phyloP scores from a whole-genome alignment of 2,797 vertebrate species.

The Poeciliopsis presidionis region DNA sequence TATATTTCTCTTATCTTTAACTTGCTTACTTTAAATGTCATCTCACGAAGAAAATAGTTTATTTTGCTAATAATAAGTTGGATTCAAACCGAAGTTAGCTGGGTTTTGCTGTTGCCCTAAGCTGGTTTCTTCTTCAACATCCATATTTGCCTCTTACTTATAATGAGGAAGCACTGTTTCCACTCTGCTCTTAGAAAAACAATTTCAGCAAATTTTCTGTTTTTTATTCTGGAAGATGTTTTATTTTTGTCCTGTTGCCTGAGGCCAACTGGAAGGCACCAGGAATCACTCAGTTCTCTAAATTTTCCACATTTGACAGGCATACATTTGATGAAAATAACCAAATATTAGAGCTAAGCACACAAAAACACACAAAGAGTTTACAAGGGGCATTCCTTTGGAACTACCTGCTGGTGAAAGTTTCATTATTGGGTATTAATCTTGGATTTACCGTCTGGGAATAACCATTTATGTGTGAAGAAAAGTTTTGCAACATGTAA shows the following conservation, averaged over 20 bases:
- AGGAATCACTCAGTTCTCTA: constrained; percentile 4
- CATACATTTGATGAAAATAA: neutral
- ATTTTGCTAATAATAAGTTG: neutral
- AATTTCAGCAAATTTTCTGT: constrained; percentile 22
- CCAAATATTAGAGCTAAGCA: too few relatives aligned
- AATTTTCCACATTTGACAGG: neutral
- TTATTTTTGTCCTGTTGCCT: constrained; percentile 16
- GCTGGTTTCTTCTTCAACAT: neutral
- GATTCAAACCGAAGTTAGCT: neutral
- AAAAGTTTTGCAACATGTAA: neutral
- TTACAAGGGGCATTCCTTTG: neutral
- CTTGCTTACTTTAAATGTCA: neutral
- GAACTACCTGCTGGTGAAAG: neutral
- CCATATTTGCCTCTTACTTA: neutral
- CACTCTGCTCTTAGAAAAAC: constrained; percentile 31
- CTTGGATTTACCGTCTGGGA: neutral
- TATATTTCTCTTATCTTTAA: too few relatives aligned
- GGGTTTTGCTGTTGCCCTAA: neutral
- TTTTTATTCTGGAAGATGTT: constrained; percentile 2
- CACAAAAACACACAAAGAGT: neutral
- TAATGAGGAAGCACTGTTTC: constrained; percentile 39
- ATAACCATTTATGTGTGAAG: neutral
- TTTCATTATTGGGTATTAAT: neutral
- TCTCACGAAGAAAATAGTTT: neutral
- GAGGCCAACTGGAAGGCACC: constrained; percentile 9